Base-by-base conservation (phyloP, 2,113 vertebrate species). In the Tenrec ecaudatus region DNA sequence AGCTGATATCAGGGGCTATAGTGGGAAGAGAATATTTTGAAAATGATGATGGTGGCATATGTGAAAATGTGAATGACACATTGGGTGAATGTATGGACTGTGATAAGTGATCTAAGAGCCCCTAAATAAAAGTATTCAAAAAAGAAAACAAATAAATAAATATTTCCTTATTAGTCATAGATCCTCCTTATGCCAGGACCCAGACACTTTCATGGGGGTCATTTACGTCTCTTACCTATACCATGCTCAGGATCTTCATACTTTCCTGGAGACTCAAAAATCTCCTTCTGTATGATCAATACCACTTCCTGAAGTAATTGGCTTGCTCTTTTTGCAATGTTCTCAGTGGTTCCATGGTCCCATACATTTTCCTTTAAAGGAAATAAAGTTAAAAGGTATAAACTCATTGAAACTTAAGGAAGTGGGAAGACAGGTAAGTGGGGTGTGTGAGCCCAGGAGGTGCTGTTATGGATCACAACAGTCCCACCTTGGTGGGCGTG, bases 171-270 rank as follows among this genome's bases (percentile, higher is more conserved):
- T 53, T 53, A 53, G 14, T n/a, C 22, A 31, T 9, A 47, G 33
- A 1, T 15, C 11, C 0, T 57, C 1, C 53, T 2, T 0, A 3
- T 7, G 2, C 6, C 78, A 43, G 10, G 3, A 23, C 29, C 53
- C 16, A 25, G 0, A 31, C 4, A 22, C 31, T 19, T 73, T 29
- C 5, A 33, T 3, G 31, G 27, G 33, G 23, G 20, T 16, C 22
- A 3, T 36, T 27, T 14, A 11, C 82, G 31, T 80, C 57, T 82
- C 95, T 95, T 90, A 97, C 96, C 92, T 83, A 95, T 69, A 27
- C 40, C 38, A 25, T 82, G 0, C 0, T 0, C 0, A 17, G 62
- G 0, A 53, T 43, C 1, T 71, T 79, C 58, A 29, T 57, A 4
- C 82, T 94, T 92, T 47, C 33, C 68, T 68, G 83, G 76, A 88